Conservation (phyloP, 2,888 invertebrate species). For the Hirtodrosophila alboralis region DNA sequence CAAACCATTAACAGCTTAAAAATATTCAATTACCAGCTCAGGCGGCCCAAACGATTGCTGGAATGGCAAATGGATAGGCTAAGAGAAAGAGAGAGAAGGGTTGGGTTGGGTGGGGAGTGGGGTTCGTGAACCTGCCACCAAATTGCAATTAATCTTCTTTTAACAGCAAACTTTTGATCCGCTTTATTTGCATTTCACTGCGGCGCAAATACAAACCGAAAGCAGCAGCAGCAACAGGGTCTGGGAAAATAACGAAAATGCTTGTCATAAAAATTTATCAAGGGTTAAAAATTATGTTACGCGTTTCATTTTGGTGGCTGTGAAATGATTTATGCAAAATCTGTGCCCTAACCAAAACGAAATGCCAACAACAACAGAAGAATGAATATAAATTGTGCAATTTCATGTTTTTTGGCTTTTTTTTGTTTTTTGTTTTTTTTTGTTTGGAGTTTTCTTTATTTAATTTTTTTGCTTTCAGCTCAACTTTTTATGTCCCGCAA, state of each 20-base stretch:
- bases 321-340: constrained; percentile 77
- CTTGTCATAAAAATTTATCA: constrained; percentile 80
- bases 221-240: constrained; percentile 25
- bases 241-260: constrained; percentile 69
- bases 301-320: constrained; percentile 79
- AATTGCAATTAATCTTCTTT: constrained; percentile 79
- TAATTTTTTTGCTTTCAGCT: constrained; percentile 18
- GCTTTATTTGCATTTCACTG: constrained; percentile 79
- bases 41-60: constrained; percentile 15
- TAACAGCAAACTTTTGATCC: constrained; percentile 79
- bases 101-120: neutral
- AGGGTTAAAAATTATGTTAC: constrained; percentile 79
- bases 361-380: constrained; percentile 40
- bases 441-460: neutral
- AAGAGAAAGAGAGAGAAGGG: neutral
- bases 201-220: constrained; percentile 65
- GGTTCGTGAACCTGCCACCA: constrained; percentile 66
- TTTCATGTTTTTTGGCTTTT: constrained; percentile 60
- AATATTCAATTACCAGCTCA: constrained; percentile 75
- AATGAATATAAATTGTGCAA: constrained; percentile 79
- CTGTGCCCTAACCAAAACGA: constrained; percentile 66
- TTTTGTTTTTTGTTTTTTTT: constrained; percentile 11
- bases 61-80: constrained; percentile 14
- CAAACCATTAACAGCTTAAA: constrained; percentile 78
- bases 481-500: constrained; percentile 74